A percentile compares a stretch with the other conserved stretches of the same genome.
Conservation (phyloP, 2,113 vertebrate species). For the Podarcis raffonei region DNA sequence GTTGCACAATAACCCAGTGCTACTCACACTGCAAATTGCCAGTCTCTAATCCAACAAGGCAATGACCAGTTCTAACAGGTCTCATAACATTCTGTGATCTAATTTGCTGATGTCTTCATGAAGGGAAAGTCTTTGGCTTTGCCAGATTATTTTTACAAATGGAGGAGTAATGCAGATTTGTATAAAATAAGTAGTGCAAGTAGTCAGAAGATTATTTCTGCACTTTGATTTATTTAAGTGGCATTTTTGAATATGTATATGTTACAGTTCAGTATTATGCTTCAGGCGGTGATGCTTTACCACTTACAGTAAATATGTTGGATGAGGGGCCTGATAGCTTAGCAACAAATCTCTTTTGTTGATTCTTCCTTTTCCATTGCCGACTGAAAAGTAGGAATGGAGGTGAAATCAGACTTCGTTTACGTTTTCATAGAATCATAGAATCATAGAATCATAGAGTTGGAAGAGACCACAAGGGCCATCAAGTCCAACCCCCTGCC, state of each 20-base stretch:
- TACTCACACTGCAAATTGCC: neutral
- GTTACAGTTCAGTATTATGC: neutral
- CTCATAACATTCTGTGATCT: neutral
- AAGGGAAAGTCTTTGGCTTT: too few species aligned
- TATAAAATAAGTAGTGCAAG: neutral
- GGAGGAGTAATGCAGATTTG: neutral
- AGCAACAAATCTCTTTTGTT: neutral
- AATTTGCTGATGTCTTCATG: neutral
- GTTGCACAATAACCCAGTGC: too few species aligned
- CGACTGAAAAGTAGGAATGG: neutral
- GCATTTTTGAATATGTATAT: neutral
- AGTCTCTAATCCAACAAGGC: neutral
- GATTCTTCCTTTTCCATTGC: neutral
- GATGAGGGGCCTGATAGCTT: neutral
- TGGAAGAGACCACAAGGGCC: too few species aligned
- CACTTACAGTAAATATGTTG: neutral
- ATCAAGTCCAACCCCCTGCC: too few species aligned
- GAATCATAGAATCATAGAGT: too few species aligned
- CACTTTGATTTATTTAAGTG: neutral
- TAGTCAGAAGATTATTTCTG: neutral
- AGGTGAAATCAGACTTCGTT: neutral
- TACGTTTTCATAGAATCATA: too few species aligned
- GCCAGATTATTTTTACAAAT: neutral
- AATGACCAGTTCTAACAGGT: neutral
- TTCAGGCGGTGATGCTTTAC: neutral